phyloP scores from a whole-genome alignment of 2,797 vertebrate genomes.

The Fistularia tabacaria region DNA sequence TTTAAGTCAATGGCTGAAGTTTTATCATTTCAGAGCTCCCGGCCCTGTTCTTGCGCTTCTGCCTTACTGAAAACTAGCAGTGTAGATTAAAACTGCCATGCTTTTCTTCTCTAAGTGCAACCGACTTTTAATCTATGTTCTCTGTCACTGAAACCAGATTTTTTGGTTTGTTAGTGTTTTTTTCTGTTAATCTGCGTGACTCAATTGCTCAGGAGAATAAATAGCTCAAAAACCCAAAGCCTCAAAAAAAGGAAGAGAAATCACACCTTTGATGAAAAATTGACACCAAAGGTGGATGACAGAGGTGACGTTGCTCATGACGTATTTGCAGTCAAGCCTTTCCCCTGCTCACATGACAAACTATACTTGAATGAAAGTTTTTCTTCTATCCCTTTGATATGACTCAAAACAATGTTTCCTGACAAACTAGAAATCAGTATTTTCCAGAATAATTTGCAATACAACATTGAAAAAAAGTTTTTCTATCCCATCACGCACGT shows the following conservation, averaged over 20 bases:
- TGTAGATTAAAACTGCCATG: conserved; percentile 45
- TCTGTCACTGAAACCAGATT: conserved; percentile 55
- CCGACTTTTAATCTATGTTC: conserved; percentile 66
- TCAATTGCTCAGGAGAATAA: conserved; percentile 57
- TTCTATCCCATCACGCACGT: too few relatives aligned
- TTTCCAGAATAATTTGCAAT: too few relatives aligned
- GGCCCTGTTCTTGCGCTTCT: conserved; percentile 40
- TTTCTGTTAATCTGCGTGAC: conserved; percentile 45
- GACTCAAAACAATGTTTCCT: too few relatives aligned
- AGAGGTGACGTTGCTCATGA: background rate
- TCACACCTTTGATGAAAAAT: conserved; percentile 32
- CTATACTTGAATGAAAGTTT: too few relatives aligned
- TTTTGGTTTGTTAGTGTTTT: conserved; percentile 22
- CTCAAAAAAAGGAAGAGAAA: conserved; percentile 38
- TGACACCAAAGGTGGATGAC: conserved; percentile 6
- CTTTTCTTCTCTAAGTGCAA: conserved; percentile 61
- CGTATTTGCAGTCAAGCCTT: conserved; percentile 12
- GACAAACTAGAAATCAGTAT: too few relatives aligned
- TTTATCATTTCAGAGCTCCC: conserved; percentile 36
- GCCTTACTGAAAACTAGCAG: conserved; percentile 51
- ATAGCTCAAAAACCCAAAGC: conserved; percentile 45
- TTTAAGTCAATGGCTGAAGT: conserved; percentile 36
- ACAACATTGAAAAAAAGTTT: too few relatives aligned
- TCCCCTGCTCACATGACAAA: conserved; percentile 14
- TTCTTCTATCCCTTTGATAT: too few relatives aligned